phyloP scores from a whole-genome alignment of 1,140 invertebrate genomes.

The Polyergus mexicanus region DNA sequence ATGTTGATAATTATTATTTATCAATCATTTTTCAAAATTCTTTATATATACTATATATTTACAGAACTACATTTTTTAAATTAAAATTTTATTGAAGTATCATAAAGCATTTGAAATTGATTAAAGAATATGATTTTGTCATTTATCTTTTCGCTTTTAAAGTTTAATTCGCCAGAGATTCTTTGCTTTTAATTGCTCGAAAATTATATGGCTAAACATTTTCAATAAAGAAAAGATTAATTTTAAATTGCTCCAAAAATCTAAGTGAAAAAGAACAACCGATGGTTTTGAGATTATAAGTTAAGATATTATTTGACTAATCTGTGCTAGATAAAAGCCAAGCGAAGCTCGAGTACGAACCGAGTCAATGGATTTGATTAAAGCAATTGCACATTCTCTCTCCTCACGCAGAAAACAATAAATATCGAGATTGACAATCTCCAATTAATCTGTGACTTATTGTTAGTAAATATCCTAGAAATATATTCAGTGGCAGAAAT shows the following conservation, averaged over 20 bases:
- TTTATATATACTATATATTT: not conserved
- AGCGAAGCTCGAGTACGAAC: not conserved
- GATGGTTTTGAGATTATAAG: not conserved
- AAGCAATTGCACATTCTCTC: slow-evolving; percentile 1
- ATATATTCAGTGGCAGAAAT: not conserved
- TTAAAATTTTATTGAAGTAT: slow-evolving; percentile 10
- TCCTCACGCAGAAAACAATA: slow-evolving; percentile 9
- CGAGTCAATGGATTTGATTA: slow-evolving; percentile 25
- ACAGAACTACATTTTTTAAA: not conserved
- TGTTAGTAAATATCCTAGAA: slow-evolving; percentile 15
- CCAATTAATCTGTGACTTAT: not conserved
- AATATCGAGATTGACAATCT: slow-evolving; percentile 19
- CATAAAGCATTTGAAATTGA: not conserved
- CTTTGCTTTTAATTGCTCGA: not conserved
- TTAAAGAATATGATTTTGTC: not conserved
- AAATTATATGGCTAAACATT: not conserved
- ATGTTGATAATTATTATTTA: not conserved
- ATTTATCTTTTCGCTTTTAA: not conserved
- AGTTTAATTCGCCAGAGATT: not conserved
- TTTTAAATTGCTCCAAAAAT: not conserved
- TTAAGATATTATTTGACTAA: not conserved
- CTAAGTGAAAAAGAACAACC: not conserved
- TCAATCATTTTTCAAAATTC: not conserved
- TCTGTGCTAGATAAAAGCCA: slow-evolving; percentile 27
- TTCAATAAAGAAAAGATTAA: not conserved